Evolutionary conservation across 2,113 vertebrate species (phyloP).

Genomic region (Galbula dea): DNA sequence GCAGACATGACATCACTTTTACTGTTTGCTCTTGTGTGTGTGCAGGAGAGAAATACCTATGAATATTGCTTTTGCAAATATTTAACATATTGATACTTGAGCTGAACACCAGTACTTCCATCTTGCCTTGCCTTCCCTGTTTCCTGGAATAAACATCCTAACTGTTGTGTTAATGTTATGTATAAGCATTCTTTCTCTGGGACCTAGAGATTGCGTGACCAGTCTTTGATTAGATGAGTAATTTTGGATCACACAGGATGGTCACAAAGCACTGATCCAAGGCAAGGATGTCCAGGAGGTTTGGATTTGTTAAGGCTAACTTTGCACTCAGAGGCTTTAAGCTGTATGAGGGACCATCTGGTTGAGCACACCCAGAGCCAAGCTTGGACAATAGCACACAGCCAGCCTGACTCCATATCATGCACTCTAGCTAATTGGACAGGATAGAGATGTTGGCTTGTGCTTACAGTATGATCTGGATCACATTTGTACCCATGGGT

Average conservation of each 20-base stretch:
- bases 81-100: background rate
- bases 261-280: background rate
- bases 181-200: background rate
- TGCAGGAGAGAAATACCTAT: background rate
- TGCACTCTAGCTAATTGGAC: background rate
- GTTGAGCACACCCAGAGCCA: background rate
- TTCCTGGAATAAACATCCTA: background rate
- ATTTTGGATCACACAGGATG: background rate
- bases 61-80: background rate
- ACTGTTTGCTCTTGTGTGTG: background rate
- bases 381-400: background rate
- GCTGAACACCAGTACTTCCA: background rate
- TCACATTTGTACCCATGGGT: accelerated
- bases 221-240: background rate
- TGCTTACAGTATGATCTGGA: background rate
- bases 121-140: background rate
- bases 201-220: accelerated
- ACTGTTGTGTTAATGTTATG: background rate
- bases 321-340: background rate
- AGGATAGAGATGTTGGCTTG: background rate
- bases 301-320: background rate
- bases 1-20: background rate
- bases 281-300: background rate
- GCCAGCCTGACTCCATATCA: background rate
- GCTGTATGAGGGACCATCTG: background rate